Conservation (phyloP, 2,888 invertebrate genomes). For the Luffia ferchaultella region DNA sequence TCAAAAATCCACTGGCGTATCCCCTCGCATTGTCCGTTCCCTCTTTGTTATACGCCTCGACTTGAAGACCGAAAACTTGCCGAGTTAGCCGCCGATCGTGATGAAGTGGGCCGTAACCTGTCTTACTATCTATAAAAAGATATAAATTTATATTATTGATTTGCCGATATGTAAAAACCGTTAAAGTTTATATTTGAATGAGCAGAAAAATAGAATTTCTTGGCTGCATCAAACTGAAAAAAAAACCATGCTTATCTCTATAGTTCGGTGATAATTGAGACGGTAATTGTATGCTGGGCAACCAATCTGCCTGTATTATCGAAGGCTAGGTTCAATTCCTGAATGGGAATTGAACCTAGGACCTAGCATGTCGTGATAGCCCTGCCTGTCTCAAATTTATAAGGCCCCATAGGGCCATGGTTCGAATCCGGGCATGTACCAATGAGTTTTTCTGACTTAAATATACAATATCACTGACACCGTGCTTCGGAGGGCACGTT, state of each 20-base stretch:
- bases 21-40: background rate
- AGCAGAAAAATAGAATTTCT: too few species aligned
- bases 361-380: too few species aligned
- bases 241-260: background rate
- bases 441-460: too few species aligned
- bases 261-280: background rate
- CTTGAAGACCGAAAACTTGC: background rate
- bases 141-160: background rate
- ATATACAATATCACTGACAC: too few species aligned
- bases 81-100: background rate
- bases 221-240: too few species aligned
- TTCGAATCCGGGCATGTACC: too few species aligned
- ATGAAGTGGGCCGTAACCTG: background rate
- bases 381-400: too few species aligned
- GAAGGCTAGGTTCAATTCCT: too few species aligned
- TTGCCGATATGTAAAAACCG: background rate
- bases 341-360: too few species aligned
- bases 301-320: background rate
- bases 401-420: too few species aligned
- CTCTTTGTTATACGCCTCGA: background rate
- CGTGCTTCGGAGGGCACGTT: too few species aligned
- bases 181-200: background rate
- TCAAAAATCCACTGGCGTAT: background rate
- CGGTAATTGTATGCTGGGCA: background rate
- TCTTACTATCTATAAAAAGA: too few species aligned